phyloP scores from a whole-genome alignment of 2,888 invertebrate species.

The Athalia rosae region DNA sequence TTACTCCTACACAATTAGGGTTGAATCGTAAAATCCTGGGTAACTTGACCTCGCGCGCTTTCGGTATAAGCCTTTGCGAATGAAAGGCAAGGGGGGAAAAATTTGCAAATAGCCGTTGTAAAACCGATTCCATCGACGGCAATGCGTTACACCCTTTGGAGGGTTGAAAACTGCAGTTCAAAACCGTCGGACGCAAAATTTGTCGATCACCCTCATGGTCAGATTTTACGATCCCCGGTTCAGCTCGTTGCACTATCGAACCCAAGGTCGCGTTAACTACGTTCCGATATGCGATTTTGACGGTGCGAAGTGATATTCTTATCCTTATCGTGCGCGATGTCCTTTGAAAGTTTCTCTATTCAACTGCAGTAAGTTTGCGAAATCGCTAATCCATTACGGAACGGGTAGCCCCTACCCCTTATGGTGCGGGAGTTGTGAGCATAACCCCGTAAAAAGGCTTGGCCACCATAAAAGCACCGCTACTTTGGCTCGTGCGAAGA shows the following conservation, averaged over 20 bases:
- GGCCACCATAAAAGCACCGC: constrained; percentile 65
- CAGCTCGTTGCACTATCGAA: neutral
- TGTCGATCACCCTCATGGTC: constrained; percentile 1
- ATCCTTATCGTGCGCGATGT: too few species aligned
- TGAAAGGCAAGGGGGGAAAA: constrained; percentile 52
- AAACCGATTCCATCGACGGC: constrained; percentile 57
- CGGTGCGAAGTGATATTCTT: too few species aligned
- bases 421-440: neutral
- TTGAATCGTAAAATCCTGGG: constrained; percentile 67
- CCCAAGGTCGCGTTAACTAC: constrained; percentile 3
- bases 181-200: neutral
- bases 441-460: constrained; percentile 40
- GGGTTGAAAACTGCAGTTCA: constrained; percentile 1
- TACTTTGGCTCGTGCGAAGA: constrained; percentile 61
- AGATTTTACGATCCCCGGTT: neutral
- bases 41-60: constrained; percentile 55
- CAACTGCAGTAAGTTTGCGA: too few species aligned
- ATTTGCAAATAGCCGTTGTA: constrained; percentile 67
- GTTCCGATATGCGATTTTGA: too few species aligned
- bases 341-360: too few species aligned
- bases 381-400: too few species aligned
- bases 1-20: constrained; percentile 70
- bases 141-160: constrained; percentile 10
- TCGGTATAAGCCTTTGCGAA: constrained; percentile 63
- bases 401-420: neutral